Conservation (phyloP, 2,888 invertebrate genomes). For the Cremastinae sp. region DNA sequence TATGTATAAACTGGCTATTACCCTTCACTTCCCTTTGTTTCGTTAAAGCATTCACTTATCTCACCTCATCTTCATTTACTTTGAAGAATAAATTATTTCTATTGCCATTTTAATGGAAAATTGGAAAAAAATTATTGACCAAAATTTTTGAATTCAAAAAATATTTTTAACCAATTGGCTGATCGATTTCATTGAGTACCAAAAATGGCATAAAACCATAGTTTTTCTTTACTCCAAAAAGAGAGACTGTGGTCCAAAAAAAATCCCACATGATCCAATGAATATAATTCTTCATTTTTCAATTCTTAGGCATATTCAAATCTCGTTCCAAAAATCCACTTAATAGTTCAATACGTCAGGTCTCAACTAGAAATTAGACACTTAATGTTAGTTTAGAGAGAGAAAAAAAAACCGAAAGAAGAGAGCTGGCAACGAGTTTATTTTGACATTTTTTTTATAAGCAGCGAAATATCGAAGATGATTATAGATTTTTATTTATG, state of each 20-base stretch:
- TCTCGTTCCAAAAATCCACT: conserved; percentile 47
- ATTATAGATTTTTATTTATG: background rate
- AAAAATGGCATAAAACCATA: background rate
- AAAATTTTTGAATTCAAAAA: background rate
- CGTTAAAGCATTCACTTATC: conserved; percentile 25
- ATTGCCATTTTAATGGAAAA: conserved; percentile 34
- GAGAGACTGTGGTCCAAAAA: background rate
- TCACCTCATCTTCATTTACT: conserved; percentile 30
- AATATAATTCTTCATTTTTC: conserved; percentile 26
- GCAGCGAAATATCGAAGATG: background rate
- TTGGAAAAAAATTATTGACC: background rate
- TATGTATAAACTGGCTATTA: conserved; percentile 32
- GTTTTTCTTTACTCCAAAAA: background rate
- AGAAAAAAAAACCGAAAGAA: no score
- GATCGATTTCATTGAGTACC: background rate
- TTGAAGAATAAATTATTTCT: background rate
- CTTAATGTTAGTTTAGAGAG: conserved; percentile 57
- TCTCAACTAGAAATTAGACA: conserved; percentile 54
- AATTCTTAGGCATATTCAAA: conserved; percentile 48
- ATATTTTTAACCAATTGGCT: background rate
- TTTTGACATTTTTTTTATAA: conserved; percentile 7
- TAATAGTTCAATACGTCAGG: conserved; percentile 47
- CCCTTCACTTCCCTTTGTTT: conserved; percentile 26
- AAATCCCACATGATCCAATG: background rate
- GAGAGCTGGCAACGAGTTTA: conserved; percentile 47